phyloP scores from a whole-genome alignment of 2,797 vertebrate species.

The Bufotes viridis region DNA sequence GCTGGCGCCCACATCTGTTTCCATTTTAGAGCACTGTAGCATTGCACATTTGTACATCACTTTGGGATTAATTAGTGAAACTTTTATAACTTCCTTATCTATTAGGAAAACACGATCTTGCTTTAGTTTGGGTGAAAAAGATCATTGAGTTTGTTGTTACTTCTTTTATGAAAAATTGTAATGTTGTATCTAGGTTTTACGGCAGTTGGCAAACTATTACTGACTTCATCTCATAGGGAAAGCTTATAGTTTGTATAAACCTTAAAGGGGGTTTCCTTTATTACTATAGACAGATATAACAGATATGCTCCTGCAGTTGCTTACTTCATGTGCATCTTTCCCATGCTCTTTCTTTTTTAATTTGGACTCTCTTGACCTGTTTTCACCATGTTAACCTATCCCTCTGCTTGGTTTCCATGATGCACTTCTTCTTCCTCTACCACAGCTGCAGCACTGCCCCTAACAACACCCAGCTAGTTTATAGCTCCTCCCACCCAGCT shows the following conservation, averaged over 20 bases:
- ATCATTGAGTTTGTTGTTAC: background rate
- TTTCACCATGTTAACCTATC: too few species aligned
- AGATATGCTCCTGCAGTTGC: too few species aligned
- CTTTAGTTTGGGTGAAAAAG: background rate
- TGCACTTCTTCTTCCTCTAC: too few species aligned
- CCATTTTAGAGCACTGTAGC: conserved; percentile 42
- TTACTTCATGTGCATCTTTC: too few species aligned
- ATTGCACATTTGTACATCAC: conserved; percentile 62
- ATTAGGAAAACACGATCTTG: conserved; percentile 33
- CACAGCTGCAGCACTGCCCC: too few species aligned
- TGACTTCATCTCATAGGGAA: background rate
- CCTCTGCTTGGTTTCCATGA: too few species aligned
- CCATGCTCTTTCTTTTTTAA: too few species aligned
- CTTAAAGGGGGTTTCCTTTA: too few species aligned
- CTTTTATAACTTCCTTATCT: conserved; percentile 57
- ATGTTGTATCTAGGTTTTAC: background rate
- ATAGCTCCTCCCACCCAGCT: too few species aligned
- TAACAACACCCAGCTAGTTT: too few species aligned
- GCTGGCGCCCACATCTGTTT: conserved; percentile 52
- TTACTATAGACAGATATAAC: too few species aligned
- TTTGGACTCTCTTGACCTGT: too few species aligned
- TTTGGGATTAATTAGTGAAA: conserved; percentile 58
- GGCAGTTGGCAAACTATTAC: background rate
- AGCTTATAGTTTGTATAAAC: background rate
- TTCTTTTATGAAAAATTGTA: background rate